These are phyloP conservation scores for Hippoglossus stenolepis DNA, from an alignment of 2,113 vertebrate genomes.

Conservation along the genomic window DNA sequence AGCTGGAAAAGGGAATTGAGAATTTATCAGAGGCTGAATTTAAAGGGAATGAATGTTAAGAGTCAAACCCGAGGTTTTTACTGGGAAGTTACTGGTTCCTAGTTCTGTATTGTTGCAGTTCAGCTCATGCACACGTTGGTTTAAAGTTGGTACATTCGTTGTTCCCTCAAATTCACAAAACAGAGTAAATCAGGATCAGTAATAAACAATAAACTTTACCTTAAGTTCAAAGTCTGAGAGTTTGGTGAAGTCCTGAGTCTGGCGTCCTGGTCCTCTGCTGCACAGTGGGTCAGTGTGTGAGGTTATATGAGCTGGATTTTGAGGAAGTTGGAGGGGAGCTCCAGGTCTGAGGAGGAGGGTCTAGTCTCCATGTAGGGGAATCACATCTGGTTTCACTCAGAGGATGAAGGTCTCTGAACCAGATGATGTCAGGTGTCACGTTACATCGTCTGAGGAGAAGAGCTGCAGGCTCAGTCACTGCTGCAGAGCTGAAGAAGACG, in stretches of 20 bases:
- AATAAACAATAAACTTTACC: conserved; percentile 50
- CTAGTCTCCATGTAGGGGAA: conserved; percentile 39
- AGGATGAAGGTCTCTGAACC: conserved; percentile 2
- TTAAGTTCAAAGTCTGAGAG: conserved; percentile 25
- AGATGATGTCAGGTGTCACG: conserved; percentile 72
- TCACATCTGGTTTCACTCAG: conserved; percentile 76
- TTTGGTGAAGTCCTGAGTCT: conserved; percentile 14
- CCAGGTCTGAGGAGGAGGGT: conserved; percentile 24
- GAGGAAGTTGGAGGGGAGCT: conserved; percentile 75
- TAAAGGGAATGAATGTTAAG: background rate
- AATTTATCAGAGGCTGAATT: background rate
- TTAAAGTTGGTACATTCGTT: background rate
- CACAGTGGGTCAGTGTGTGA: conserved; percentile 48
- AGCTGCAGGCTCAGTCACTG: too few species aligned
- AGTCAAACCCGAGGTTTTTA: background rate
- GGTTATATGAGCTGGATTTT: conserved; percentile 70
- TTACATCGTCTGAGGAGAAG: too few species aligned
- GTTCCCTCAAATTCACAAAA: background rate
- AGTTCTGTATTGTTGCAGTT: too few species aligned
- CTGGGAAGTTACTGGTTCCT: background rate
- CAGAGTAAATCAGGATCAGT: background rate
- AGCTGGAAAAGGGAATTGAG: too few species aligned
- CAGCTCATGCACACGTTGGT: background rate
- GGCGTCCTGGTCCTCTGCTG: conserved; percentile 2
- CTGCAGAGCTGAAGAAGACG: too few species aligned